These are phyloP conservation scores for Trigoniulus corallinus DNA, from an alignment of 1,140 invertebrate species.

Conservation along the genomic window DNA sequence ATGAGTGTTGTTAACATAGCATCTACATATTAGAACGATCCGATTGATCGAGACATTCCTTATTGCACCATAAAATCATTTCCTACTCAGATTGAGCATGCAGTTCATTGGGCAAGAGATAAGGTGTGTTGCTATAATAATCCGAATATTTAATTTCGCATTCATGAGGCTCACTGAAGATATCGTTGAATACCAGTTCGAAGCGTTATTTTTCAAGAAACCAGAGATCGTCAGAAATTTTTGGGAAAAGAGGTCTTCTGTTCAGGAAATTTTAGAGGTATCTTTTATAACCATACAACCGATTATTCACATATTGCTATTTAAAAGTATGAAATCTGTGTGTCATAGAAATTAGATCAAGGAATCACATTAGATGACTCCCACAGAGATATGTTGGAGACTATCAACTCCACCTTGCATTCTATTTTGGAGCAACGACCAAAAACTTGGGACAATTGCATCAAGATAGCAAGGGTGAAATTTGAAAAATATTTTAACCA, in stretches of 20 bases:
- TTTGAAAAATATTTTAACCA: conserved; percentile 33
- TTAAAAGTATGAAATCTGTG: no score
- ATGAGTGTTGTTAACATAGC: neutral
- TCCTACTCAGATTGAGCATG: conserved; percentile 27
- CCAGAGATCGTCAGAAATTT: conserved; percentile 14
- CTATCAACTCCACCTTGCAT: conserved; percentile 14
- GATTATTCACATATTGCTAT: no score
- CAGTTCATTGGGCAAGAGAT: conserved; percentile 27
- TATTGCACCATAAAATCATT: conserved; percentile 30
- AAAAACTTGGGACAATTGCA: conserved; percentile 20
- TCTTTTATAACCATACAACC: neutral
- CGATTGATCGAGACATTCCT: conserved; percentile 24
- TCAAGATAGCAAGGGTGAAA: conserved; percentile 22
- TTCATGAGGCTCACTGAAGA: neutral
- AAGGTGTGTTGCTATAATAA: conserved; percentile 17
- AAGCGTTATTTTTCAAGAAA: conserved; percentile 25
- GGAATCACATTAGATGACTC: neutral
- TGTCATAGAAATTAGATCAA: neutral
- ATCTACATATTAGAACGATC: conserved; percentile 20
- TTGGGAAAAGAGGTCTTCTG: neutral
- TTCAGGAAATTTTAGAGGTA: neutral
- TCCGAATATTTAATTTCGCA: neutral
- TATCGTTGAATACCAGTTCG: neutral
- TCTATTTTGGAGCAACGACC: conserved; percentile 14
- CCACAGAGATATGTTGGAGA: neutral